A percentile compares a stretch with the other conserved stretches of the same genome.
These are phyloP conservation scores for Steinernema hermaphroditum DNA, from an alignment of 2,888 invertebrate genomes.

Conservation along the genomic window DNA sequence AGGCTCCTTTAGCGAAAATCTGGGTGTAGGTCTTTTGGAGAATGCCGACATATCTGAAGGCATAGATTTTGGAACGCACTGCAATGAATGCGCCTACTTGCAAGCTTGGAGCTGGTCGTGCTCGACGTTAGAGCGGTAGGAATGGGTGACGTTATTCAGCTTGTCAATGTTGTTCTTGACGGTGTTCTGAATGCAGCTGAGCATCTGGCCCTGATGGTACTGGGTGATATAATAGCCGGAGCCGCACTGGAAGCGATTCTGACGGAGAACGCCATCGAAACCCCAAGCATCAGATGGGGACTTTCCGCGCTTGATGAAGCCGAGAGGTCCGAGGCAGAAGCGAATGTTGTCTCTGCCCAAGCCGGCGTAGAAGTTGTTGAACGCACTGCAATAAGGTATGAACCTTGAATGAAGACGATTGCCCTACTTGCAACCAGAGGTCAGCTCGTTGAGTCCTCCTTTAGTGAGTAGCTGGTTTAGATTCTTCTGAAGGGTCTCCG, in stretches of 20 bases:
- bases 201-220: background rate
- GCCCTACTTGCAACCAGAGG: background rate
- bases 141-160: background rate
- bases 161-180: background rate
- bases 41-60: background rate
- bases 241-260: slow-evolving; percentile 14
- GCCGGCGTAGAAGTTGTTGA: background rate
- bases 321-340: background rate
- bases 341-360: background rate
- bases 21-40: background rate
- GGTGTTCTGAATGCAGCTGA: background rate
- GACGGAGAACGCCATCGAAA: background rate
- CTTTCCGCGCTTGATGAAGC: background rate
- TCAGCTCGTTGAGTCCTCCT: background rate
- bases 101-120: slow-evolving; percentile 8
- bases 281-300: background rate
- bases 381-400: background rate
- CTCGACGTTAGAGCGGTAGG: background rate
- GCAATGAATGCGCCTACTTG: background rate
- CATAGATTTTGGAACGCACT: background rate
- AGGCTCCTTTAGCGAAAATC: background rate
- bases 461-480: background rate
- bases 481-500: background rate
- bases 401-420: background rate
- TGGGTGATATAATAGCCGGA: slow-evolving; percentile 18